Evolutionary conservation across 2,797 vertebrate species (phyloP).

Genomic region (Malurus splendens): DNA sequence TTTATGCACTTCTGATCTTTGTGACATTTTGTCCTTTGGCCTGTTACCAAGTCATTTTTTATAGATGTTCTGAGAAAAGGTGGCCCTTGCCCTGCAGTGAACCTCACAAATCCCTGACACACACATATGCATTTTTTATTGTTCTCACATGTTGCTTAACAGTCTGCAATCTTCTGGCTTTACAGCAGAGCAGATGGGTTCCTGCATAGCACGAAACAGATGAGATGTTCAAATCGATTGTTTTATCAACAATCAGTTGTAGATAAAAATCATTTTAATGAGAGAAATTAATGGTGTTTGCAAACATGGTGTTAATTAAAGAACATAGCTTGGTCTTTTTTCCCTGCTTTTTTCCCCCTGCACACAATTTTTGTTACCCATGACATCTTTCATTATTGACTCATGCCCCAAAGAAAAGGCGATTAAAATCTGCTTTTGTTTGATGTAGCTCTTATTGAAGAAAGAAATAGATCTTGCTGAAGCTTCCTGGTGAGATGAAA

Average conservation of each 20-base stretch:
- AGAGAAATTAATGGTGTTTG: constrained; percentile 80
- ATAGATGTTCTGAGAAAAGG: constrained; percentile 67
- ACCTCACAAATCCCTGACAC: constrained; percentile 53
- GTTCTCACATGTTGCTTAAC: constrained; percentile 75
- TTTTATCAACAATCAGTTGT: constrained; percentile 80
- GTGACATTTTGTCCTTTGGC: constrained; percentile 61
- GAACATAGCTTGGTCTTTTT: constrained; percentile 71
- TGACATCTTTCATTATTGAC: constrained; percentile 96
- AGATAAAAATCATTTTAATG: constrained; percentile 80
- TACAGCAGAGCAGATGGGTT: constrained; percentile 71
- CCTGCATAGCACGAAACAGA: constrained; percentile 66
- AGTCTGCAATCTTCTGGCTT: constrained; percentile 62
- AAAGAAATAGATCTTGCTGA: constrained; percentile 93
- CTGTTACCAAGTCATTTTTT: constrained; percentile 68
- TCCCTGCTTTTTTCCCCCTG: constrained; percentile 2
- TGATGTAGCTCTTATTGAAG: constrained; percentile 88
- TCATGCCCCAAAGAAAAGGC: constrained; percentile 87
- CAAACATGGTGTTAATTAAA: constrained; percentile 81
- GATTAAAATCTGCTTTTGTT: constrained; percentile 89
- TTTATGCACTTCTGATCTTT: constrained; percentile 64
- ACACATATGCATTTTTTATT: constrained; percentile 71
- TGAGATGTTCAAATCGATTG: constrained; percentile 76
- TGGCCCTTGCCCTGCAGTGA: constrained; percentile 65
- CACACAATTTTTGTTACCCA: constrained; percentile 76
- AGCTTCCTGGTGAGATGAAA: constrained; percentile 98